Evolutionary conservation across 1,140 invertebrate species (phyloP).

Genomic region (Aphaenogaster ashmeadi): DNA sequence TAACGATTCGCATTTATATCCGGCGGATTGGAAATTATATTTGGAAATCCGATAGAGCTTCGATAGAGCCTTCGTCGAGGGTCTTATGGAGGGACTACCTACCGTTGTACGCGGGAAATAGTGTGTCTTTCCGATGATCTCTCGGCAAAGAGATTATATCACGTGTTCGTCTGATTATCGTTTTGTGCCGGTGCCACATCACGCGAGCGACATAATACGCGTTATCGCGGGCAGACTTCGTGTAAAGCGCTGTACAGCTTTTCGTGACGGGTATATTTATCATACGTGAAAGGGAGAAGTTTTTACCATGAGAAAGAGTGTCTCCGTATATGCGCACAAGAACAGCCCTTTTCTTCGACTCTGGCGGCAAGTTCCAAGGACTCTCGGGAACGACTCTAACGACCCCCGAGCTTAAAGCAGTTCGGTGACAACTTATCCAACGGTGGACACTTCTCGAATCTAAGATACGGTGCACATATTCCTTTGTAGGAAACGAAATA

Average conservation of each 20-base stretch:
- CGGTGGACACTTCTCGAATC: not conserved
- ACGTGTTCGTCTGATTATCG: not conserved
- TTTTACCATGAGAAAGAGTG: constrained; percentile 33
- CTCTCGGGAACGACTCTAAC: not conserved
- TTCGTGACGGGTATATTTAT: constrained; percentile 39
- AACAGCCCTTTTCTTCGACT: constrained; percentile 31
- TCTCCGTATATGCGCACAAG: not conserved
- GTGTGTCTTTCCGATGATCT: not conserved
- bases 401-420: not conserved
- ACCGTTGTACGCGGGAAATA: not conserved
- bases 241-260: constrained; percentile 18
- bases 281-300: constrained; percentile 31
- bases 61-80: not conserved
- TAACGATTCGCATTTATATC: not conserved
- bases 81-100: not conserved
- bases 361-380: not conserved
- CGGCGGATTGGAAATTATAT: not conserved
- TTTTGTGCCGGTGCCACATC: not conserved
- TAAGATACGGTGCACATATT: not conserved
- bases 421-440: not conserved
- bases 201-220: not conserved
- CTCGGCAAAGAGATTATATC: constrained; percentile 7
- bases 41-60: not conserved
- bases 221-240: not conserved
- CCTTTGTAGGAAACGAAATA: not conserved